phyloP scores from a whole-genome alignment of 2,888 invertebrate genomes.

The Scaeva pyrastri region DNA sequence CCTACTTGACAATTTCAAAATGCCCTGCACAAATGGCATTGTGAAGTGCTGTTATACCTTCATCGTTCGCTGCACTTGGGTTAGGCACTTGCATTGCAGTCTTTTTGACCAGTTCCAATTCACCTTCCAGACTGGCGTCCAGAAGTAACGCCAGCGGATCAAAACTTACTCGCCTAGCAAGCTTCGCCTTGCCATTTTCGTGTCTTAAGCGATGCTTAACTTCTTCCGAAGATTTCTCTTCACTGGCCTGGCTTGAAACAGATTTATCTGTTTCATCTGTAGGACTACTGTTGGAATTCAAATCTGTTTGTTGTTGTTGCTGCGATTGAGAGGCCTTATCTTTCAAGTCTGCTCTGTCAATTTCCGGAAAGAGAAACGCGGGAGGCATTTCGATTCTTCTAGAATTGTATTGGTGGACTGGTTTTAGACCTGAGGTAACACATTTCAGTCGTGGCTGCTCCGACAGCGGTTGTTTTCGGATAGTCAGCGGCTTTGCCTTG shows the following conservation, averaged over 20 bases:
- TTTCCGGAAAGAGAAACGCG: slow-evolving; percentile 91
- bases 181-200: slow-evolving; percentile 88
- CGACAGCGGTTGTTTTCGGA: slow-evolving; percentile 92
- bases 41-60: slow-evolving; percentile 99
- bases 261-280: slow-evolving; percentile 81
- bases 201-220: slow-evolving; percentile 88
- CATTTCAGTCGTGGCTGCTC: slow-evolving; percentile 91
- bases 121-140: slow-evolving; percentile 99
- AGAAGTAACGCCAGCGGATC: slow-evolving; percentile 97
- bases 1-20: slow-evolving; percentile 96
- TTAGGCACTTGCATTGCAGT: slow-evolving; percentile 97
- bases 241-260: slow-evolving; percentile 75
- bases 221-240: slow-evolving; percentile 82
- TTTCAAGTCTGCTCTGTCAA: slow-evolving; percentile 86
- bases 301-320: slow-evolving; percentile 79
- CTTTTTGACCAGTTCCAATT: slow-evolving; percentile 97
- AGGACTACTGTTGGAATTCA: slow-evolving; percentile 81
- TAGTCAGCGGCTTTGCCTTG: slow-evolving; percentile 93
- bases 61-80: slow-evolving; percentile 99
- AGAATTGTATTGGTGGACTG: slow-evolving; percentile 87
- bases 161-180: slow-evolving; percentile 95
- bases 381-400: slow-evolving; percentile 93
- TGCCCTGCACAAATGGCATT: slow-evolving; percentile 99
- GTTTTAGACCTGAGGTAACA: slow-evolving; percentile 85
- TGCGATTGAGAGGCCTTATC: slow-evolving; percentile 73